A percentile compares a stretch with the other conserved stretches of the same genome.
Evolutionary conservation across 2,113 vertebrate species (phyloP).

Genomic region (Onychostruthus taczanowskii): DNA sequence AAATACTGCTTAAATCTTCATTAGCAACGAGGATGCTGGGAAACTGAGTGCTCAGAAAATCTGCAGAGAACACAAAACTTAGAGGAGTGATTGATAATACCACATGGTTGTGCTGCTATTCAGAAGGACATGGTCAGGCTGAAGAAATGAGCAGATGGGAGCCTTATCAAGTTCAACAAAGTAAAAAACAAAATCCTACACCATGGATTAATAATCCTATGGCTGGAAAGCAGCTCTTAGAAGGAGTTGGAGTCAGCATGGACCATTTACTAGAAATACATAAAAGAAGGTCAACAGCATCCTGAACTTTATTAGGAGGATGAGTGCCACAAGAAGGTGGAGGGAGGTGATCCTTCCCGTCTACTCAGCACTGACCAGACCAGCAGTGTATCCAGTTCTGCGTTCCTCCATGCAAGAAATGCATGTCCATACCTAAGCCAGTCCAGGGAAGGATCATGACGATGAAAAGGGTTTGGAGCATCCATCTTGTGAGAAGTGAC

Average conservation of each 20-base stretch:
- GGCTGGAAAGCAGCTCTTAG: neutral
- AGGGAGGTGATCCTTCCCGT: neutral
- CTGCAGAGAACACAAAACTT: neutral
- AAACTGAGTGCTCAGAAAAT: neutral
- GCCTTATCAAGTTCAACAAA: neutral
- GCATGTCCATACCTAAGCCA: accelerated
- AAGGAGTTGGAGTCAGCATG: neutral
- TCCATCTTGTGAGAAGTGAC: neutral
- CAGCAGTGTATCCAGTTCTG: neutral
- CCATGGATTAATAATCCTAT: neutral
- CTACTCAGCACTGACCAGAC: neutral
- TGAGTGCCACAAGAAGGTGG: neutral
- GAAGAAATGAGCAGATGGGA: neutral
- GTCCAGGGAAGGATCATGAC: neutral
- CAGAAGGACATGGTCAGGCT: neutral
- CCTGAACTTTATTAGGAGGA: neutral
- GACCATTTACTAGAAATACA: neutral
- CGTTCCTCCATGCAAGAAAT: neutral
- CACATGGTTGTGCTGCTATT: neutral
- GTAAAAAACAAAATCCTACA: neutral
- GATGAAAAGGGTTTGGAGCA: neutral
- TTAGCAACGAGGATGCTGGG: neutral
- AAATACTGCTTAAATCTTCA: neutral
- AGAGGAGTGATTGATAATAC: neutral
- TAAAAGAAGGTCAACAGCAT: neutral